Evolutionary conservation across 2,888 invertebrate species (phyloP).

Genomic region (Drosophila setosimentum): DNA sequence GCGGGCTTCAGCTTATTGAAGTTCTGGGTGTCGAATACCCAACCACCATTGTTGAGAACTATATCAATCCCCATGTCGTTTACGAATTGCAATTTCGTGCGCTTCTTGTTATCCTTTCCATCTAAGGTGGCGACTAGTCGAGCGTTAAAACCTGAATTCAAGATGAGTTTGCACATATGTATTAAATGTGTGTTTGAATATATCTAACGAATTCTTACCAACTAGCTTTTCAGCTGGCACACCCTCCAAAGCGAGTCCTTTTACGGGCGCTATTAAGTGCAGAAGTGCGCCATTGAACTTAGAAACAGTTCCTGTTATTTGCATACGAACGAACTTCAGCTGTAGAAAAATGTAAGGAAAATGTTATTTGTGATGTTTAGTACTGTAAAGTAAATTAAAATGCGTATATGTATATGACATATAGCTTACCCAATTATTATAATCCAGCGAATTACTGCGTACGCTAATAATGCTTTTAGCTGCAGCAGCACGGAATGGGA

Average conservation of each 20-base stretch:
- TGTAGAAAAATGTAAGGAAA: slow-evolving; percentile 28
- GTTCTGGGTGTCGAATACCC: slow-evolving; percentile 83
- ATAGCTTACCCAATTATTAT: slow-evolving; percentile 78
- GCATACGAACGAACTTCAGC: slow-evolving; percentile 78
- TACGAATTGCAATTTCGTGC: slow-evolving; percentile 86
- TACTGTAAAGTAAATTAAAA: neutral
- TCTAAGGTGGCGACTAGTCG: slow-evolving; percentile 89
- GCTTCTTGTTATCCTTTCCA: slow-evolving; percentile 87
- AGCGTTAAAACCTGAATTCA: slow-evolving; percentile 87
- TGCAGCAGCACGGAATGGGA: slow-evolving; percentile 92
- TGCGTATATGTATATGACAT: neutral
- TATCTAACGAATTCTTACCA: slow-evolving; percentile 71
- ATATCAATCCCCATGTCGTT: slow-evolving; percentile 89
- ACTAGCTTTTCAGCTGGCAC: slow-evolving; percentile 82
- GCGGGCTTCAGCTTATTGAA: slow-evolving; percentile 74
- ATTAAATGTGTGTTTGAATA: neutral
- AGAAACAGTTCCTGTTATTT: slow-evolving; percentile 82
- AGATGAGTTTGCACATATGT: neutral
- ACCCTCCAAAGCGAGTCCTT: slow-evolving; percentile 86
- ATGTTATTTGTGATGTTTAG: neutral
- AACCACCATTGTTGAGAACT: slow-evolving; percentile 86
- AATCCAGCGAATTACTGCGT: slow-evolving; percentile 88
- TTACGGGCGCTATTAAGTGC: slow-evolving; percentile 88
- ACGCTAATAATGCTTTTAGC: slow-evolving; percentile 90
- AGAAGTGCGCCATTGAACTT: slow-evolving; percentile 87